Conservation (phyloP, 2,888 invertebrate species). For the Melikaiella ostensackeni region DNA sequence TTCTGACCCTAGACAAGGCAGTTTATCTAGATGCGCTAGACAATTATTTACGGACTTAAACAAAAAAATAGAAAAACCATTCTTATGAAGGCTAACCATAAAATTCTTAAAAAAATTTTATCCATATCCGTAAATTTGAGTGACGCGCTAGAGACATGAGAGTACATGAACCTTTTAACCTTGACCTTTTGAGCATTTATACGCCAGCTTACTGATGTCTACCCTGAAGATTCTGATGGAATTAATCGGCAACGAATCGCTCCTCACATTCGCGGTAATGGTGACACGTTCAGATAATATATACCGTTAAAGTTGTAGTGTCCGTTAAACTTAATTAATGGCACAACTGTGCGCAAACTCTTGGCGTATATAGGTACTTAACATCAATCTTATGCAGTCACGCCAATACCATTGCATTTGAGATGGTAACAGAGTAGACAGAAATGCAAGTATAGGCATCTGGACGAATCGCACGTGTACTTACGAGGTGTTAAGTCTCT, state of each 20-base stretch:
- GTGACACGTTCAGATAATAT: constrained; percentile 40
- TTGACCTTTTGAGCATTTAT: not conserved
- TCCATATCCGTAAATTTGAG: not conserved
- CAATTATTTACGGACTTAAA: no score
- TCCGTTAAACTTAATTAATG: constrained; percentile 39
- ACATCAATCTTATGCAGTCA: constrained; percentile 40
- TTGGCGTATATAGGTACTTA: constrained; percentile 32
- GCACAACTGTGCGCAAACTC: constrained; percentile 35
- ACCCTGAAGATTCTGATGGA: constrained; percentile 33
- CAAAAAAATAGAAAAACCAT: no score
- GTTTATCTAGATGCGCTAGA: not conserved
- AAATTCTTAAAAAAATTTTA: not conserved
- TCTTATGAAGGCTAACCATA: no score
- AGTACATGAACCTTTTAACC: not conserved
- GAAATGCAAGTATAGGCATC: not conserved
- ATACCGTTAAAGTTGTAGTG: constrained; percentile 35
- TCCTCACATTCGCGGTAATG: constrained; percentile 51
- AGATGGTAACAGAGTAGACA: constrained; percentile 18
- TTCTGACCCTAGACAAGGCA: not conserved
- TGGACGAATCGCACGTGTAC: not conserved
- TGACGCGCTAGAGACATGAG: not conserved
- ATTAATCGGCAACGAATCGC: constrained; percentile 54
- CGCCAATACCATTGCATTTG: constrained; percentile 20
- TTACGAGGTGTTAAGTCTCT: constrained; percentile 8
- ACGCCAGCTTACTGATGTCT: not conserved